A percentile compares a stretch with the other conserved stretches of the same genome.
Conservation (phyloP, 2,888 invertebrate species). For the Nomada ruficornis region DNA sequence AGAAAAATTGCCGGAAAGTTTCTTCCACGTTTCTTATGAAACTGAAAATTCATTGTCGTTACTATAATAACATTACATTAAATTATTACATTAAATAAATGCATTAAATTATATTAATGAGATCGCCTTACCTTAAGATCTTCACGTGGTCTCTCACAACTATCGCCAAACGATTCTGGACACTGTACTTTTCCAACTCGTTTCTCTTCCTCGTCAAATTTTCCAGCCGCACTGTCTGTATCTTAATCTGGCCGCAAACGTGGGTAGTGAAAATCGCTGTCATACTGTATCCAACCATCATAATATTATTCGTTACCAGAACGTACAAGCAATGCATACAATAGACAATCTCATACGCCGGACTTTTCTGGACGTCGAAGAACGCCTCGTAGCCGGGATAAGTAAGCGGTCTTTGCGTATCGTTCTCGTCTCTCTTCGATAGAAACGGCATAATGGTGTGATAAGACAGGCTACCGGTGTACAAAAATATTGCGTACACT, state of each 20-base stretch:
- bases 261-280: constrained; percentile 67
- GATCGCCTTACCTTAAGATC: constrained; percentile 58
- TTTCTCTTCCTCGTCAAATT: neutral
- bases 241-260: constrained; percentile 67
- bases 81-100: neutral
- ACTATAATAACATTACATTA: neutral
- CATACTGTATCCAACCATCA: constrained; percentile 59
- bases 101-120: neutral
- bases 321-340: constrained; percentile 52
- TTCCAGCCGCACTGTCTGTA: constrained; percentile 49
- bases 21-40: constrained; percentile 46
- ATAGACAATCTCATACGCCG: constrained; percentile 68
- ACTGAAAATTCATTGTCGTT: constrained; percentile 32
- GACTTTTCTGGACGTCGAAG: constrained; percentile 60
- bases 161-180: constrained; percentile 24
- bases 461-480: constrained; percentile 59
- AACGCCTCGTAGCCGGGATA: constrained; percentile 67
- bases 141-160: constrained; percentile 61
- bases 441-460: constrained; percentile 51
- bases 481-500: constrained; percentile 58
- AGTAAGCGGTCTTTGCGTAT: constrained; percentile 62
- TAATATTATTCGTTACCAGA: constrained; percentile 54
- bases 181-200: neutral
- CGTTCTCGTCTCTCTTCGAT: constrained; percentile 40
- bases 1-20: constrained; percentile 73